Evolutionary conservation across 2,888 invertebrate genomes (phyloP), one percentile per base, ranked within the genome.

Genomic region (Keiferia lycopersicella): DNA sequence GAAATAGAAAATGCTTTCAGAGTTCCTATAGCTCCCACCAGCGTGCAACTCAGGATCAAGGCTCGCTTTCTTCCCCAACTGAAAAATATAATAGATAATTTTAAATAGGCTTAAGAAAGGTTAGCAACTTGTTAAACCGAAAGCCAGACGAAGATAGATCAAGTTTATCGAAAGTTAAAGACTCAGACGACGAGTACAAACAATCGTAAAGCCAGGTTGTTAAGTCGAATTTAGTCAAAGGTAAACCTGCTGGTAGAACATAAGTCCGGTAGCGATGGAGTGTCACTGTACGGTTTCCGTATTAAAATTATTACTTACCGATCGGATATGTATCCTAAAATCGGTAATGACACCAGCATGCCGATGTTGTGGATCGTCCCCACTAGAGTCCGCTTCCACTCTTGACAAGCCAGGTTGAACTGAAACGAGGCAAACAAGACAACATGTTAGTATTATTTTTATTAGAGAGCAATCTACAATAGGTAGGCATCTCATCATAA

Each of bases 351-450:
- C 62, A 95, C 89, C 76, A 96, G 93, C 86, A 95, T 95, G 59
- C 95, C 96, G 67, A 94, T 81, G 81, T 95, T 95, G 82, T 95
- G 95, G 20, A 96, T 85, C 26, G 96, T 95, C 26, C 96, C 96
- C 64, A 96, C 94, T 75, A 96, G 80, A 0, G 96, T 94, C 64
- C 96, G 87, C 85, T 95, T 95, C 96, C 96, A 96, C 92, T 90
- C 92, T 66, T 94, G 93, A 45, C 92, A 92, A 10, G 90, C 89
- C 69, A 92, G 75, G 69, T 86, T 81, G 71, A 91, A 89, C 92
- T 92, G 84, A 0, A 82, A 83, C 14, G 14, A 14, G 41, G 41
- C 14, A 7, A 34, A 34, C 1, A 14, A 16, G 45, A 1, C 6
- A 7, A 41, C 3, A 41, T 41, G 11, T 14, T 14, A 11, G 3